Evolutionary conservation across 2,113 vertebrate species (phyloP).

Genomic region (Centropristis striata): DNA sequence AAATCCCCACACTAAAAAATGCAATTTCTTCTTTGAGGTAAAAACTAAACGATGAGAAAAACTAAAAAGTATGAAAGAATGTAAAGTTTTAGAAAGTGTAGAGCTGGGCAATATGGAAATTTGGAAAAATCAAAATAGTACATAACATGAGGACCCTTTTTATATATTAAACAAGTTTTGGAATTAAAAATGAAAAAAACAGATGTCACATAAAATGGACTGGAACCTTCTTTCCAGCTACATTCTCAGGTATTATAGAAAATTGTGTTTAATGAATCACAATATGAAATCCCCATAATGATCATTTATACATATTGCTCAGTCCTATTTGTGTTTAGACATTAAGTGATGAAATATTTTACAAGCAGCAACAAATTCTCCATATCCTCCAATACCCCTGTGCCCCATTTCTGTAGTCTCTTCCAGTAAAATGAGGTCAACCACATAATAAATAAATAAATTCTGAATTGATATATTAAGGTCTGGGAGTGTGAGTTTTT

Average conservation of each 20-base stretch:
- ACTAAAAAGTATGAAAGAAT: neutral
- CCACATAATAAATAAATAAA: neutral
- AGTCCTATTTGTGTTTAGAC: conserved; percentile 2
- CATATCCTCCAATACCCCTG: neutral
- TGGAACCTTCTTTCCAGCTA: neutral
- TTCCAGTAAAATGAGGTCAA: neutral
- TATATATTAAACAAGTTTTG: neutral
- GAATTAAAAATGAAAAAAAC: neutral
- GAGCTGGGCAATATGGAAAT: neutral
- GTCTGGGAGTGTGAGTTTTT: neutral
- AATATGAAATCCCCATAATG: neutral
- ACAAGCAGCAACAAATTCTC: neutral
- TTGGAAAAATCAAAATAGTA: neutral
- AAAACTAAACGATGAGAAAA: neutral
- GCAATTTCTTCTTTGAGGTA: neutral
- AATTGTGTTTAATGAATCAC: neutral
- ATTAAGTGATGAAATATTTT: neutral
- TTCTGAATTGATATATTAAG: neutral
- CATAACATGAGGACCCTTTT: neutral
- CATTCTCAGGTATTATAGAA: neutral
- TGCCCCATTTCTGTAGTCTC: conserved; percentile 26
- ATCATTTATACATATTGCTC: neutral
- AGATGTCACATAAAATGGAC: neutral
- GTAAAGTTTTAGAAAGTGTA: neutral
- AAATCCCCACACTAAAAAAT: no score